A percentile compares a stretch with the other conserved stretches of the same genome.
Conservation (phyloP, 2,888 invertebrate genomes). For the Brachyptera putata region DNA sequence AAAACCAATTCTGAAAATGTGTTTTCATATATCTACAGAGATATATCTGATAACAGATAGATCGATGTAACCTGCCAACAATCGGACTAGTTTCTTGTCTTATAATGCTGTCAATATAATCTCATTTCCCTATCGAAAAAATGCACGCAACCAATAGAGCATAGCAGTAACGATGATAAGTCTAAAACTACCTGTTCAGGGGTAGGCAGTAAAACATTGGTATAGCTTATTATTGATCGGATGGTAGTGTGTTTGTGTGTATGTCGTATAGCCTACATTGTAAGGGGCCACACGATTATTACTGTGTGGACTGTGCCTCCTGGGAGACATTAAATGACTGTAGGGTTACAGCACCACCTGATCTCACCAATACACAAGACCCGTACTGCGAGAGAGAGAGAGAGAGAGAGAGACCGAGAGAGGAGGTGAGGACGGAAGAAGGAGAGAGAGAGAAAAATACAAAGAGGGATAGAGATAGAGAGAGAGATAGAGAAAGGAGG, state of each 20-base stretch:
- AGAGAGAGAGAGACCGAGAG: neutral
- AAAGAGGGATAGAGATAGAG: too few relatives aligned
- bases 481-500: too few relatives aligned
- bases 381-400: neutral
- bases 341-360: constrained; percentile 20
- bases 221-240: constrained; percentile 21
- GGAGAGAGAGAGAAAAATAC: neutral
- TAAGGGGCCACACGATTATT: constrained; percentile 25
- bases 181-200: neutral
- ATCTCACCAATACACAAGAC: constrained; percentile 11
- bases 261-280: constrained; percentile 9
- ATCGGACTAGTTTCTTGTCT: too few relatives aligned
- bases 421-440: neutral
- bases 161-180: too few relatives aligned
- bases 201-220: constrained; percentile 8
- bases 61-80: too few relatives aligned
- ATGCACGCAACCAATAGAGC: too few relatives aligned
- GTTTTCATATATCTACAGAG: too few relatives aligned
- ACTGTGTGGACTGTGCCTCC: constrained; percentile 27
- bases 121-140: too few relatives aligned
- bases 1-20: too few relatives aligned
- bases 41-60: too few relatives aligned
- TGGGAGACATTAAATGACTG: constrained; percentile 29
- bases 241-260: constrained; percentile 2
- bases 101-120: too few relatives aligned